Percentiles rank a stretch among this genome's conserved stretches.
These are phyloP conservation scores for Rhyacophila evoluta DNA, from an alignment of 2,888 invertebrate genomes.

Conservation along the genomic window DNA sequence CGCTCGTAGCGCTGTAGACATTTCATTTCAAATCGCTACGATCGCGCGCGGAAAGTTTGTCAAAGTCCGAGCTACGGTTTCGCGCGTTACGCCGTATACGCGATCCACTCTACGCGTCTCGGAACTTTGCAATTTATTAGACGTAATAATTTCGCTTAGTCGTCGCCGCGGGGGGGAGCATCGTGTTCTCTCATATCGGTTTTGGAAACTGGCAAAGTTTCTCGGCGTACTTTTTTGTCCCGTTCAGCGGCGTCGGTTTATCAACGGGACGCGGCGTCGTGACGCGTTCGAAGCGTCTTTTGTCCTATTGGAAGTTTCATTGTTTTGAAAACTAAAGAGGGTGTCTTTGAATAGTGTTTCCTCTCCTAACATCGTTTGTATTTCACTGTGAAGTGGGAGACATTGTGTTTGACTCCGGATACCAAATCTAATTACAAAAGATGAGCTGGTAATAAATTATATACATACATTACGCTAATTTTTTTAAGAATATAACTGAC, in stretches of 20 bases:
- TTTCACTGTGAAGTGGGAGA: constrained; percentile 25
- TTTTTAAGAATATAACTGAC: not conserved
- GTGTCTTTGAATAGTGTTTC: constrained; percentile 31
- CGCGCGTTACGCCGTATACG: constrained; percentile 58
- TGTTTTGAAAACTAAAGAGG: constrained; percentile 28
- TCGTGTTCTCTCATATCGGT: constrained; percentile 3
- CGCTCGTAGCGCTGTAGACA: constrained; percentile 58
- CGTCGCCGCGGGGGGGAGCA: constrained; percentile 9
- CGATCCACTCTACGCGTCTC: constrained; percentile 54
- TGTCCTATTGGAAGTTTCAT: constrained; percentile 27
- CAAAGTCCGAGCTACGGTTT: constrained; percentile 57
- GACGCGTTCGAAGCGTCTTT: constrained; percentile 22
- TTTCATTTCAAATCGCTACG: constrained; percentile 56
- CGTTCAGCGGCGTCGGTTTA: constrained; percentile 1
- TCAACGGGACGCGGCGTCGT: not conserved
- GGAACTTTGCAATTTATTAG: constrained; percentile 22
- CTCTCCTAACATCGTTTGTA: not conserved
- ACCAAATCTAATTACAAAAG: constrained; percentile 1
- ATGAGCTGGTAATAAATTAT: constrained; percentile 43
- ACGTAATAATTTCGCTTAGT: constrained; percentile 20
- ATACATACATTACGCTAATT: not conserved
- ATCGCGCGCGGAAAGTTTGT: constrained; percentile 27
- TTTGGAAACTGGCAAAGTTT: not conserved
- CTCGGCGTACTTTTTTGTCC: not conserved
- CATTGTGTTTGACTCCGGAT: constrained; percentile 28